These are phyloP conservation scores for Schizothorax lantsangensis DNA, from an alignment of 2,797 vertebrate genomes.

Conservation along the genomic window DNA sequence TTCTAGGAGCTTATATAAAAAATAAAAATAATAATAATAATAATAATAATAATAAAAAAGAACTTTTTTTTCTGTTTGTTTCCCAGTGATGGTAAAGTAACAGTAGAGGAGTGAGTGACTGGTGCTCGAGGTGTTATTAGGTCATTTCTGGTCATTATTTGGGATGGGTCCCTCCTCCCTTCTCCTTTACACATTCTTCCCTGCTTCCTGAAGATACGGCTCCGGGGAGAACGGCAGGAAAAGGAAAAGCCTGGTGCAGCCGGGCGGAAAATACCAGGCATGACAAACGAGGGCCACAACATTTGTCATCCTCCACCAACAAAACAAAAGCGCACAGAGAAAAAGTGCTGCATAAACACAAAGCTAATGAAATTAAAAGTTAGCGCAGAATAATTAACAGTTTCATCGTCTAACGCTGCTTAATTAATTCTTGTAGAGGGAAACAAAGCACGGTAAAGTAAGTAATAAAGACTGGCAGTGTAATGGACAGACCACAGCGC, in stretches of 20 bases:
- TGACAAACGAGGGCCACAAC: constrained; percentile 53
- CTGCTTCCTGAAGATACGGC: constrained; percentile 61
- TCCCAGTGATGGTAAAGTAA: background rate
- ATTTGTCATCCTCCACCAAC: constrained; percentile 49
- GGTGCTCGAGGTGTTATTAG: constrained; percentile 40
- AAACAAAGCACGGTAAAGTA: constrained; percentile 41
- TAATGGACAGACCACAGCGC: constrained; percentile 49
- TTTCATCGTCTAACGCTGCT: constrained; percentile 28
- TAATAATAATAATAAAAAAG: too few species aligned
- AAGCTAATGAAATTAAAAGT: constrained; percentile 56
- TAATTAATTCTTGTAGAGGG: constrained; percentile 51
- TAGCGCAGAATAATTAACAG: constrained; percentile 49
- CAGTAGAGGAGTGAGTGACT: background rate
- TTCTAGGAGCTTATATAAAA: too few species aligned
- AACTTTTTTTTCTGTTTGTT: too few species aligned
- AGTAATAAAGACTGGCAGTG: constrained; percentile 52
- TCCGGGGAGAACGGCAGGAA: constrained; percentile 45
- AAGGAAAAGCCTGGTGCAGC: constrained; percentile 55
- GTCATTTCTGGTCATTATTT: constrained; percentile 65
- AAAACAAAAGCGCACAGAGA: background rate
- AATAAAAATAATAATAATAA: background rate
- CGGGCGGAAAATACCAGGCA: constrained; percentile 54
- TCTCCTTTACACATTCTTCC: constrained; percentile 35
- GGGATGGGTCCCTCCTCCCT: constrained; percentile 31
- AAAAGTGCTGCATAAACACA: constrained; percentile 54